A percentile compares a stretch with the other conserved stretches of the same genome.
These are phyloP conservation scores for Sciaenops ocellatus DNA, from an alignment of 2,797 vertebrate species.

Conservation along the genomic window DNA sequence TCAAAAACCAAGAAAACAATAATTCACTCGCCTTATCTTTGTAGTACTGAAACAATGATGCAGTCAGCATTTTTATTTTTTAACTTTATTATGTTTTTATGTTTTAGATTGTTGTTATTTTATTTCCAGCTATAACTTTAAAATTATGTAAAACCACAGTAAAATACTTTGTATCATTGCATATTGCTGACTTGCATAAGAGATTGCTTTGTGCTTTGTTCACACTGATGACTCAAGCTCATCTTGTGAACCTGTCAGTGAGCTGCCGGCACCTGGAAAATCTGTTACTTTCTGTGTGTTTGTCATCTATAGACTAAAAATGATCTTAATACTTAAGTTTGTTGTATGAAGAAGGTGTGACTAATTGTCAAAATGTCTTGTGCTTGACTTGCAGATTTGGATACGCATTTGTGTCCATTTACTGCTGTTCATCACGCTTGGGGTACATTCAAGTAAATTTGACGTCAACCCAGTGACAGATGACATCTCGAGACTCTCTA, in stretches of 20 bases:
- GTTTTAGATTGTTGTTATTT: not conserved
- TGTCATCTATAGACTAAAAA: not conserved
- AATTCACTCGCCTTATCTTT: not conserved
- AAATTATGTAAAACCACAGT: not conserved
- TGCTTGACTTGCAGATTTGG: constrained; percentile 83
- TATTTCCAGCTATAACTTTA: not conserved
- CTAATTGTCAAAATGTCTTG: constrained; percentile 5
- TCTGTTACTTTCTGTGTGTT: not conserved
- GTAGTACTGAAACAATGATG: not conserved
- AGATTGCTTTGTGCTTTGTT: not conserved
- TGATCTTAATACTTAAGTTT: not conserved
- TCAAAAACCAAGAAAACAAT: not conserved
- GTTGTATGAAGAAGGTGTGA: not conserved
- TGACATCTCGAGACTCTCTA: constrained; percentile 84
- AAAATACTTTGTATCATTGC: no score
- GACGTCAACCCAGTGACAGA: constrained; percentile 86
- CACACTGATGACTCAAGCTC: not conserved
- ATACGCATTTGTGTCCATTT: constrained; percentile 89
- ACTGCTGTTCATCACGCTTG: constrained; percentile 86
- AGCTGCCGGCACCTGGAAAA: not conserved
- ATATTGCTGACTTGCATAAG: not conserved
- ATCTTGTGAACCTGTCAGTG: not conserved
- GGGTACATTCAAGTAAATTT: constrained; percentile 84
- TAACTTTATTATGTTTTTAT: no score
- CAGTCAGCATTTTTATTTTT: not conserved